These are phyloP conservation scores for Pachyseris speciosa DNA, from an alignment of 64 coral and sea anemone genomes.

Conservation along the genomic window DNA sequence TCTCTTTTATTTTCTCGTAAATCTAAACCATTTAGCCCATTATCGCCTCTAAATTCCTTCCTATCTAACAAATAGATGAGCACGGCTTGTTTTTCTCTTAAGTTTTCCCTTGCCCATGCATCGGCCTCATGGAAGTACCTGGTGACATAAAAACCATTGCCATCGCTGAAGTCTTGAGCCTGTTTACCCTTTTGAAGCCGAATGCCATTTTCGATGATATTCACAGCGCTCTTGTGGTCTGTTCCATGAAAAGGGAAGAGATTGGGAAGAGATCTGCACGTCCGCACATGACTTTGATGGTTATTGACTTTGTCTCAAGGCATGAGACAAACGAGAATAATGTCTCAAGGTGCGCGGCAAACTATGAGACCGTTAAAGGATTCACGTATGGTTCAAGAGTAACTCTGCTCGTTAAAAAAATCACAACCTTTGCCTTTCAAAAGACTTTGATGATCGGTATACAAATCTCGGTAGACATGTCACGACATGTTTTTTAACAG, in stretches of 20 bases:
- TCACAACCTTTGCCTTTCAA: too few species aligned
- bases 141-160: conserved; percentile 9
- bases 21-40: not conserved
- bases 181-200: not conserved
- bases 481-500: too few species aligned
- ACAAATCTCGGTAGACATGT: too few species aligned
- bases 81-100: not conserved
- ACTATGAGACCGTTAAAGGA: too few species aligned
- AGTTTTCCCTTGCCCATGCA: not conserved
- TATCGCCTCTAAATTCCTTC: not conserved
- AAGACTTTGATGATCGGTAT: too few species aligned
- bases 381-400: too few species aligned
- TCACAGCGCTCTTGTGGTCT: not conserved
- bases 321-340: too few species aligned
- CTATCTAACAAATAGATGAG: not conserved
- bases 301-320: too few species aligned
- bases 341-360: too few species aligned
- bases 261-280: too few species aligned
- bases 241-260: conserved; percentile 40
- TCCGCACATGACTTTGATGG: too few species aligned
- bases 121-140: not conserved
- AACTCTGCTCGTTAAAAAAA: too few species aligned
- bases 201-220: conserved; percentile 34
- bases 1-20: not conserved
- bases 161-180: conserved; percentile 48